Conservation (phyloP, 2,797 vertebrate species). For the Pelobates cultripes region DNA sequence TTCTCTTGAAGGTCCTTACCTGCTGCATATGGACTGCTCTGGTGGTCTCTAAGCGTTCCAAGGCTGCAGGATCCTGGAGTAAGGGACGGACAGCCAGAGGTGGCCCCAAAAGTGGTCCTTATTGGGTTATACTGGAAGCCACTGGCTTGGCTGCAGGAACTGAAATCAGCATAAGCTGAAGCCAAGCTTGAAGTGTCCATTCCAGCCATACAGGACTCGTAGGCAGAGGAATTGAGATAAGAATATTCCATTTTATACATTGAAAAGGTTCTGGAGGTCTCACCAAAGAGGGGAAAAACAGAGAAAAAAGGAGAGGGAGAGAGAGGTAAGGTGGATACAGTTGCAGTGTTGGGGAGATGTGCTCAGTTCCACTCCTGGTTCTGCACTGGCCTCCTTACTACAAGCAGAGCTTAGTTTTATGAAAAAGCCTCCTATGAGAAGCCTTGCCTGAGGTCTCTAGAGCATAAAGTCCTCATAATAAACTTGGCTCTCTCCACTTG, state of each 20-base stretch:
- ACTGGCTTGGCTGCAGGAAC: conserved; percentile 98
- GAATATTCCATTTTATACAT: conserved; percentile 99
- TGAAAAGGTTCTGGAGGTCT: conserved; percentile 91
- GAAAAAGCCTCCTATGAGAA: conserved; percentile 99
- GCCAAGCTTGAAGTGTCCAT: conserved; percentile 99
- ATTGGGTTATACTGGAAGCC: conserved; percentile 99
- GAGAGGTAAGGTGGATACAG: conserved; percentile 73
- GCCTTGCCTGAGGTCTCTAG: conserved; percentile 99
- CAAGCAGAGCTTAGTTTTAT: conserved; percentile 98
- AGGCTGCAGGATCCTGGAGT: conserved; percentile 98
- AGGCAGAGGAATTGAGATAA: conserved; percentile 99
- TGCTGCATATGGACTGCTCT: conserved; percentile 99
- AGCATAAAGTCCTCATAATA: conserved; percentile 99
- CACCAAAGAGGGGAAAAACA: conserved; percentile 71
- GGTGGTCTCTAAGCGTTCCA: conserved; percentile 97
- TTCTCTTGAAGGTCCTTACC: conserved; percentile 83
- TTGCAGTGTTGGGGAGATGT: conserved; percentile 88
- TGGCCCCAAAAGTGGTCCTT: conserved; percentile 98
- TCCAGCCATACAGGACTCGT: conserved; percentile 99
- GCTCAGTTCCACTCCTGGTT: conserved; percentile 96
- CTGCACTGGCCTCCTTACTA: conserved; percentile 99
- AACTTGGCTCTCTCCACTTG: conserved; percentile 99
- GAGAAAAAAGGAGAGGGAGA: conserved; percentile 63
- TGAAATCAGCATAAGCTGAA: conserved; percentile 99
- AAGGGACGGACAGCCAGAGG: conserved; percentile 96